Conservation (phyloP, 2,888 invertebrate species). For the Synergus itoensis region DNA sequence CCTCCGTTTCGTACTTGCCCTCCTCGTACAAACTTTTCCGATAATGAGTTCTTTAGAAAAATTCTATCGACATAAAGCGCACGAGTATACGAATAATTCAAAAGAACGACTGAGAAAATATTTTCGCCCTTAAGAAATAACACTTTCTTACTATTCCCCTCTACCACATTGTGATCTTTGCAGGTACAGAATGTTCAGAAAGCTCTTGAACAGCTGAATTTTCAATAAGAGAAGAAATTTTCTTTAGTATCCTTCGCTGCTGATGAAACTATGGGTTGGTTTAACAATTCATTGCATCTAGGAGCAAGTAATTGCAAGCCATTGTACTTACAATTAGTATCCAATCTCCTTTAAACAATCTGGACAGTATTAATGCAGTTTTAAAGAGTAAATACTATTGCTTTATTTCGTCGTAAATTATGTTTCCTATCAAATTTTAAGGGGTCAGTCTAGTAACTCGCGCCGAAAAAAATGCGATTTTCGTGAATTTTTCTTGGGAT, state of each 20-base stretch:
- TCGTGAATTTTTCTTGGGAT: too few species aligned
- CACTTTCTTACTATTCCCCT: not conserved
- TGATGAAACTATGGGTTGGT: not conserved
- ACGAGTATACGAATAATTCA: constrained; percentile 65
- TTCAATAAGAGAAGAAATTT: not conserved
- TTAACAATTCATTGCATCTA: not conserved
- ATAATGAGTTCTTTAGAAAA: constrained; percentile 74
- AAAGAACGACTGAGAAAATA: constrained; percentile 65
- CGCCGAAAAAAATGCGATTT: too few species aligned
- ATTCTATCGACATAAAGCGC: constrained; percentile 62
- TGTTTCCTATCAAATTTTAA: too few species aligned
- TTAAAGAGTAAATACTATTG: not conserved
- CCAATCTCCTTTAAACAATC: not conserved
- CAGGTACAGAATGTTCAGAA: not conserved
- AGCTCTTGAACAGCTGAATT: not conserved
- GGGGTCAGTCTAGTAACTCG: too few species aligned
- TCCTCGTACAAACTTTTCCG: constrained; percentile 63
- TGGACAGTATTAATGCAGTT: not conserved
- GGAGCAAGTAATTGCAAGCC: not conserved
- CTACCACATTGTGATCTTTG: not conserved
- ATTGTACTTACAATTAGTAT: too few species aligned
- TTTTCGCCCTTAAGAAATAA: constrained; percentile 58
- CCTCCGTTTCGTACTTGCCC: constrained; percentile 54
- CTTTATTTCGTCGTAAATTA: not conserved
- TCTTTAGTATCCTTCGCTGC: not conserved